phyloP scores from a whole-genome alignment of 2,113 vertebrate species.

The Melierax canorus region DNA sequence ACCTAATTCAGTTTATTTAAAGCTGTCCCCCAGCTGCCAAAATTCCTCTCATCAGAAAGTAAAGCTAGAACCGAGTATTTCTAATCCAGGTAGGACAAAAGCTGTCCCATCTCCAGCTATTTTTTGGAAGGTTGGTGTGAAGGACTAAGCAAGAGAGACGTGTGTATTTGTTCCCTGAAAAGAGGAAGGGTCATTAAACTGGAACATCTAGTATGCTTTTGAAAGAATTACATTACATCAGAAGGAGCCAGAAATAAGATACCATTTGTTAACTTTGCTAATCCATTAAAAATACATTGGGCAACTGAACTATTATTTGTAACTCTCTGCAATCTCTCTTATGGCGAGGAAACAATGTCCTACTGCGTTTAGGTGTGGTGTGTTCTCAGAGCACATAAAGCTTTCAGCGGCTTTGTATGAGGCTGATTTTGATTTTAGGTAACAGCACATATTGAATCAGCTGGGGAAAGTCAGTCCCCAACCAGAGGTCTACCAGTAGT shows the following conservation, averaged over 20 bases:
- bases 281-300: slow-evolving; percentile 69
- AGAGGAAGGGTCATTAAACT: slow-evolving; percentile 59
- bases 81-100: slow-evolving; percentile 2
- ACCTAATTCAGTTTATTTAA: background rate
- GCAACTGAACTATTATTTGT: slow-evolving; percentile 63
- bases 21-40: background rate
- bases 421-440: slow-evolving; percentile 59
- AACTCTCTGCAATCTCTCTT: slow-evolving; percentile 54
- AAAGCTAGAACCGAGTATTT: background rate
- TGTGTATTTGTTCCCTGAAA: slow-evolving; percentile 47
- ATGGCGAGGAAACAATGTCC: slow-evolving; percentile 66
- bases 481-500: background rate
- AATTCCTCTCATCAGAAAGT: slow-evolving; percentile 16
- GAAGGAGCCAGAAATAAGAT: slow-evolving; percentile 73
- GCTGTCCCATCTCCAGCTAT: slow-evolving; percentile 38
- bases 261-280: slow-evolving; percentile 72
- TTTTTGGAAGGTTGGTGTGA: background rate
- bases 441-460: slow-evolving; percentile 39
- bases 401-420: slow-evolving; percentile 61
- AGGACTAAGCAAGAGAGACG: background rate
- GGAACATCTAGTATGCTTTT: slow-evolving; percentile 62
- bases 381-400: slow-evolving; percentile 62
- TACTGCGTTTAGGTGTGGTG: slow-evolving; percentile 67
- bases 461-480: background rate
- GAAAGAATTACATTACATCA: slow-evolving; percentile 66